Evolutionary conservation across 2,797 vertebrate genomes (phyloP).

Genomic region (Melanotaenia parkinsoni): DNA sequence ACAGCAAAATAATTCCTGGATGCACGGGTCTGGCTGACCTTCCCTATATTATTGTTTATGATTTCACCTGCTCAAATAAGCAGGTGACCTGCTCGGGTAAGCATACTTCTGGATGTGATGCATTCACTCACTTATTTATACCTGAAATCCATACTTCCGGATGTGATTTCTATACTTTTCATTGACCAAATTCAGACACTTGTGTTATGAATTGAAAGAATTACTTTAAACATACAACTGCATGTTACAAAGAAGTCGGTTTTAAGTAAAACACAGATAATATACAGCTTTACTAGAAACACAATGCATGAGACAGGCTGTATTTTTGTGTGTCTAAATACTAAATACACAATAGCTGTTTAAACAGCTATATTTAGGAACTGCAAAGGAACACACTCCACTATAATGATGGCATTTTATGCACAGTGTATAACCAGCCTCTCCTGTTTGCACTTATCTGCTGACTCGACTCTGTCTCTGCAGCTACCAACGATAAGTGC

Average conservation of each 20-base stretch:
- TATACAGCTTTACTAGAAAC: neutral
- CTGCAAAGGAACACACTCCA: neutral
- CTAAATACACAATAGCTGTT: neutral
- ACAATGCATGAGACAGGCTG: neutral
- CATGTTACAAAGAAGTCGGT: neutral
- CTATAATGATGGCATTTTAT: neutral
- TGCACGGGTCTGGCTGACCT: conserved; percentile 60
- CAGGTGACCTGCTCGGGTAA: conserved; percentile 85
- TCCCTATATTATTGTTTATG: conserved; percentile 71
- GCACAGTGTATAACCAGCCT: neutral
- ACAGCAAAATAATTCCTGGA: conserved; percentile 48
- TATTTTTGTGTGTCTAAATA: neutral
- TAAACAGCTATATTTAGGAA: neutral
- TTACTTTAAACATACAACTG: neutral
- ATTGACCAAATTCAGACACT: neutral
- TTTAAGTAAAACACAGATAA: neutral
- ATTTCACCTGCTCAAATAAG: conserved; percentile 64
- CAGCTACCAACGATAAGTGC: conserved; percentile 75
- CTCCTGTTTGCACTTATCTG: neutral
- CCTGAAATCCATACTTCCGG: too few relatives aligned
- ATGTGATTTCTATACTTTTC: too few relatives aligned
- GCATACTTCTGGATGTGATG: conserved; percentile 7
- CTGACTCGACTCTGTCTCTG: conserved; percentile 24
- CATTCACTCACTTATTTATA: too few relatives aligned
- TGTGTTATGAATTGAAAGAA: neutral